Conservation (phyloP, 2,113 vertebrate genomes). For the Haemorhous mexicanus region DNA sequence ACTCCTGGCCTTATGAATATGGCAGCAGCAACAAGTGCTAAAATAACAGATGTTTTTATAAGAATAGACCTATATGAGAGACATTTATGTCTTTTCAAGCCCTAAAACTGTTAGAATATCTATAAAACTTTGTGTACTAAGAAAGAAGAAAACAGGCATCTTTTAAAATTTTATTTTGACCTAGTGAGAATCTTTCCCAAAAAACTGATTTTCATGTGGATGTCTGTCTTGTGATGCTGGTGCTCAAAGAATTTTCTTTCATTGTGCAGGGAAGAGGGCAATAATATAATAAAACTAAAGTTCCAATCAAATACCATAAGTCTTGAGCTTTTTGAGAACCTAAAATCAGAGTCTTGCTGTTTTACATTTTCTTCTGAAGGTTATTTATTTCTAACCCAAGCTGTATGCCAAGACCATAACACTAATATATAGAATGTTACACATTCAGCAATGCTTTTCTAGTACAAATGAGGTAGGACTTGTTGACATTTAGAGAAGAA, state of each 20-base stretch:
- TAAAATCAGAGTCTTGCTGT: neutral
- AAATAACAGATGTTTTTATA: neutral
- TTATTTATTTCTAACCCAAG: neutral
- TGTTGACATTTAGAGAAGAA: neutral
- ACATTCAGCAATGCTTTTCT: neutral
- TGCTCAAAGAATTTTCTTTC: neutral
- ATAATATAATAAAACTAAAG: neutral
- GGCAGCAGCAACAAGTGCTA: neutral
- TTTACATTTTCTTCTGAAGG: neutral
- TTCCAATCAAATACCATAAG: neutral
- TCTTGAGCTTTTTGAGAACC: neutral
- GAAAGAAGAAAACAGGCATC: neutral
- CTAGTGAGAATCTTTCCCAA: neutral
- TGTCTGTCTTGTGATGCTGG: neutral
- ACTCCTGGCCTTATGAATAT: neutral
- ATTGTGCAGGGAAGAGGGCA: neutral
- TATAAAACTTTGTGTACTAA: neutral
- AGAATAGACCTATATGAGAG: neutral
- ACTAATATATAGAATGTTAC: neutral
- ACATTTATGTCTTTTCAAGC: neutral
- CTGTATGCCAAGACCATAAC: neutral
- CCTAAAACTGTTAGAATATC: neutral
- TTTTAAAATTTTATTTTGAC: neutral
- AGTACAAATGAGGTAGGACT: neutral
- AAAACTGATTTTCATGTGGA: neutral